A percentile compares a stretch with the other conserved stretches of the same genome.
Conservation (phyloP, 2,113 vertebrate genomes). For the Bubo scandiacus region DNA sequence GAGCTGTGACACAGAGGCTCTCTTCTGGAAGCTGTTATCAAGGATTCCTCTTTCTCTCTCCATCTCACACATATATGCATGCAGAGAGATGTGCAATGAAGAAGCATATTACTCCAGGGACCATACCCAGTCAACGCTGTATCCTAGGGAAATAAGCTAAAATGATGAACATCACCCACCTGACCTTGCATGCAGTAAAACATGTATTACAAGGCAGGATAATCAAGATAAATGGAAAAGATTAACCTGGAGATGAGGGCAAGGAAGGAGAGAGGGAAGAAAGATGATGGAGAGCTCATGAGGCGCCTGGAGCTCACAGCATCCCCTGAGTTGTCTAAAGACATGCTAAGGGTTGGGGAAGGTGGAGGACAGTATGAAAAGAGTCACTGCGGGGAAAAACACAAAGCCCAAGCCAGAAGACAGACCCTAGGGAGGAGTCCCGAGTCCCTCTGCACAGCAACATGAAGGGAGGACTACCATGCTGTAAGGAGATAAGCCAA, state of each 20-base stretch:
- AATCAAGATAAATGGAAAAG: conserved; percentile 45
- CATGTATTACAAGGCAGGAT: conserved; percentile 29
- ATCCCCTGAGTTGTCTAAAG: not conserved
- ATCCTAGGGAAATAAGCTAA: conserved; percentile 39
- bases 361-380: not conserved
- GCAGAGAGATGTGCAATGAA: not conserved
- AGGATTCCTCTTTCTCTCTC: not conserved
- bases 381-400: not conserved
- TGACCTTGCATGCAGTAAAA: conserved; percentile 27
- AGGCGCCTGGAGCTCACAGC: not conserved
- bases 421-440: not conserved
- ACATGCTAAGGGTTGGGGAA: not conserved
- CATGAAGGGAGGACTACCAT: not conserved
- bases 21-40: not conserved
- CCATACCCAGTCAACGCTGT: not conserved
- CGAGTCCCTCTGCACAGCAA: not conserved
- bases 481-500: not conserved
- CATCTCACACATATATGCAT: not conserved
- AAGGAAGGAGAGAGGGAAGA: not conserved
- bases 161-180: conserved; percentile 15
- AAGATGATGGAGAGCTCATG: not conserved
- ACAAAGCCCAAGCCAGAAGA: not conserved
- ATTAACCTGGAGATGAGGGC: conserved; percentile 24
- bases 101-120: conserved; percentile 7
- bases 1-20: not conserved